Conservation (phyloP, 2,888 invertebrate genomes). For the Luffia ferchaultella region DNA sequence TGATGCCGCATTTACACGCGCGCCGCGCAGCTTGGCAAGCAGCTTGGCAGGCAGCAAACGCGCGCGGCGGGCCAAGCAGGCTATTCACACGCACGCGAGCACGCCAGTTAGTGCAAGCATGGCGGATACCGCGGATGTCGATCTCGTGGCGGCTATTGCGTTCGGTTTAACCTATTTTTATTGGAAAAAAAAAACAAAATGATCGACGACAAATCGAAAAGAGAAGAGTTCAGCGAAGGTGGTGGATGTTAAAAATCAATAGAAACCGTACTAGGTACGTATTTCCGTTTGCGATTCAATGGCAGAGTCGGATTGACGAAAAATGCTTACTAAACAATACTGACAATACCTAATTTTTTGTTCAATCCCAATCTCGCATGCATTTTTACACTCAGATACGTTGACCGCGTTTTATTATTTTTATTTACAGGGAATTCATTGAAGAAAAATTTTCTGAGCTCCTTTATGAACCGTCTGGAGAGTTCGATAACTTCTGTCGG, state of each 20-base stretch:
- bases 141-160: slow-evolving; percentile 13
- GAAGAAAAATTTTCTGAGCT: slow-evolving; percentile 7
- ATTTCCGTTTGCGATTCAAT: too few species aligned
- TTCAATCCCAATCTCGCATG: too few species aligned
- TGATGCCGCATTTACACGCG: slow-evolving; percentile 10
- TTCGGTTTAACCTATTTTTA: slow-evolving; percentile 17
- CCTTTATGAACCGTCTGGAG: slow-evolving; percentile 7
- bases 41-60: slow-evolving; percentile 13
- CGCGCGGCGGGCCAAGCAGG: slow-evolving; percentile 13
- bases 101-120: slow-evolving; percentile 13
- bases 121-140: slow-evolving; percentile 13
- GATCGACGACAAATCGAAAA: slow-evolving; percentile 13
- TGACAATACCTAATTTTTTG: too few species aligned
- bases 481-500: too few species aligned
- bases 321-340: too few species aligned
- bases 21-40: slow-evolving; percentile 14
- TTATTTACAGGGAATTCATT: slow-evolving; percentile 11
- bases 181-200: slow-evolving; percentile 17
- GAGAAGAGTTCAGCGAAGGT: too few species aligned
- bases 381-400: too few species aligned
- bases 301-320: too few species aligned
- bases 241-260: slow-evolving; percentile 16
- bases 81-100: slow-evolving; percentile 1
- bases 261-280: slow-evolving; percentile 13
- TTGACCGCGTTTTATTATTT: slow-evolving; percentile 13